Percentiles rank a stretch among this genome's conserved stretches.
Evolutionary conservation across 2,888 invertebrate species (phyloP).

Genomic region (Tuta absoluta): DNA sequence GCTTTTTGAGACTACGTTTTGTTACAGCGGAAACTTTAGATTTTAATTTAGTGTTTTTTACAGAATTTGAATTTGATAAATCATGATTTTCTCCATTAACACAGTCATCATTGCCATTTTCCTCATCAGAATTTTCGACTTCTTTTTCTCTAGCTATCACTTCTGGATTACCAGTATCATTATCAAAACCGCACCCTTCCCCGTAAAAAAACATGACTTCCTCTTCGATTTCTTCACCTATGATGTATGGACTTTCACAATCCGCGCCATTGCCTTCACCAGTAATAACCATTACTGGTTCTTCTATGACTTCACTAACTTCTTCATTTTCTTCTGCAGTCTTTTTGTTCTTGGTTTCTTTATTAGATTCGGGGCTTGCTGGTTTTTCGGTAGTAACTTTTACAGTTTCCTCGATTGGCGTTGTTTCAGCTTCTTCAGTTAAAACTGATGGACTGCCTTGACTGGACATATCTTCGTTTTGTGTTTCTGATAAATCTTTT

Average conservation of each 20-base stretch:
- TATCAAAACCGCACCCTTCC: slow-evolving; percentile 86
- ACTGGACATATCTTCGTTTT: slow-evolving; percentile 18
- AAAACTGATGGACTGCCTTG: slow-evolving; percentile 14
- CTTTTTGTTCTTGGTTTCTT: slow-evolving; percentile 26
- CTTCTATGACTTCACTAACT: slow-evolving; percentile 86
- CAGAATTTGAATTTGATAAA: slow-evolving; percentile 53
- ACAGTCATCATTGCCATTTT: slow-evolving; percentile 63
- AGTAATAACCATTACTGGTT: slow-evolving; percentile 85
- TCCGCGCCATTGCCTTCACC: slow-evolving; percentile 86
- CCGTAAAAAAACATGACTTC: slow-evolving; percentile 86
- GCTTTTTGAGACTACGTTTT: slow-evolving; percentile 69
- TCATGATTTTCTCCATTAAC: slow-evolving; percentile 66
- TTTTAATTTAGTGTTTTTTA: slow-evolving; percentile 60
- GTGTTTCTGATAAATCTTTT: slow-evolving; percentile 13
- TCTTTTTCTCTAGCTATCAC: slow-evolving; percentile 53
- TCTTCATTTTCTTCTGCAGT: slow-evolving; percentile 41
- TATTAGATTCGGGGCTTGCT: slow-evolving; percentile 20
- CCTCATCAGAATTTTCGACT: slow-evolving; percentile 55
- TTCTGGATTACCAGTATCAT: slow-evolving; percentile 86
- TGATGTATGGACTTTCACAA: slow-evolving; percentile 78
- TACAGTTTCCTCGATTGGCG: slow-evolving; percentile 26
- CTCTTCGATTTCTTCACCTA: slow-evolving; percentile 88
- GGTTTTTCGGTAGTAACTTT: slow-evolving; percentile 27
- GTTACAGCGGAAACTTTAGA: slow-evolving; percentile 53
- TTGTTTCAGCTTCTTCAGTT: slow-evolving; percentile 31